A percentile compares a stretch with the other conserved stretches of the same genome.
Evolutionary conservation across 2,888 invertebrate genomes (phyloP).

Genomic region (Balanococcus diminutus): DNA sequence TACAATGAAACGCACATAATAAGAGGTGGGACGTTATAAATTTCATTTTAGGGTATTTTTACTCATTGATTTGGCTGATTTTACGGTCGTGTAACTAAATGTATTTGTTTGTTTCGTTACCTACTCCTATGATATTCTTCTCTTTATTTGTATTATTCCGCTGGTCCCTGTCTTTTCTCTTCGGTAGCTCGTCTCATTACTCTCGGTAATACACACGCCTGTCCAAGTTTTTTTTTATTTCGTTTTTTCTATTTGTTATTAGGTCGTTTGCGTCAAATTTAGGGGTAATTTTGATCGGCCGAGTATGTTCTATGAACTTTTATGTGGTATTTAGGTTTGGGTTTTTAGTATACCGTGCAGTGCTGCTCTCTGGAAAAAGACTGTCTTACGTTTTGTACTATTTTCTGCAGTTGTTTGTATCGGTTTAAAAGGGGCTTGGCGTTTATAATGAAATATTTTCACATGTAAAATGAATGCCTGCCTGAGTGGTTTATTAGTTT

Average conservation of each 20-base stretch:
- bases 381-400: no score
- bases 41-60: slow-evolving; percentile 6
- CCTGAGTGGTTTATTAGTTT: no score
- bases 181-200: not conserved
- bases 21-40: slow-evolving; percentile 9
- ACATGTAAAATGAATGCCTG: no score
- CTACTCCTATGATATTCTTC: not conserved
- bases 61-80: not conserved
- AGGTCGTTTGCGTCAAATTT: not conserved
- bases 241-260: not conserved
- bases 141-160: not conserved
- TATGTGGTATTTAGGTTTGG: no score
- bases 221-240: not conserved
- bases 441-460: no score
- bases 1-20: not conserved
- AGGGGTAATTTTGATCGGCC: not conserved
- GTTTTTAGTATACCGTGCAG: no score
- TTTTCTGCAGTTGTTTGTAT: no score
- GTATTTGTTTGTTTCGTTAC: not conserved
- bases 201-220: slow-evolving; percentile 4
- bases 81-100: not conserved
- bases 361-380: no score
- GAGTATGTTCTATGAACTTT: no score
- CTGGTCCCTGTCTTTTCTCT: not conserved
- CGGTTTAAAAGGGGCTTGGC: no score